Base-by-base conservation (phyloP, 2,888 invertebrate genomes). In the Mystacides longicornis region DNA sequence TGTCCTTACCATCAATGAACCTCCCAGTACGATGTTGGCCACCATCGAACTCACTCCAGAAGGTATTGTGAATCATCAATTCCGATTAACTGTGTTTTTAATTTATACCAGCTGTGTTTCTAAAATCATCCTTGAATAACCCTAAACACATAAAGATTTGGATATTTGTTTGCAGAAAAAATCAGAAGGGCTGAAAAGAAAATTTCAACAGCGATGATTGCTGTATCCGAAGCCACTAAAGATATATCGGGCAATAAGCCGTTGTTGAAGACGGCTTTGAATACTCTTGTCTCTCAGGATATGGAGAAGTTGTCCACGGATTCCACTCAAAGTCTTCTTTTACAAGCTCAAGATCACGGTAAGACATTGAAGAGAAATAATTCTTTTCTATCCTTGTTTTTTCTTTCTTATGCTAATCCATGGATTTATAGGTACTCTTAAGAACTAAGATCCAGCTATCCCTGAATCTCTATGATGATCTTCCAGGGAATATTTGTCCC, bases 311-410 rank as follows among this genome's bases (percentile, higher is more conserved):
- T 2, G 11, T 16, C 33, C 7, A 3, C n/a, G 21, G 37, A 53
- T 11, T 42, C 43, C 27, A 47, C 49, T 3, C 50, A 61, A 14
- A 31, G 58, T 7, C 65, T 77, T 51, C 60, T 77, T 5, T 64
- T 77, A 0, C 74, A 73, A 0, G 77, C 77, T 51, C 72, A 74
- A 49, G 69, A 71, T 54, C 77, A 77, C 63, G 74, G 77, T 76
- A 20, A 53, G 48, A n/a, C n/a, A n/a, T n/a, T n/a, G n/a, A n/a
- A n/a, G n/a, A n/a, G n/a, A n/a, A n/a, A n/a, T n/a, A n/a, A n/a
- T n/a, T n/a, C n/a, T n/a, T n/a, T n/a, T n/a, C n/a, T n/a, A n/a
- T n/a, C n/a, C n/a, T n/a, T n/a, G n/a, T n/a, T n/a, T n/a, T n/a
- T n/a, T n/a, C n/a, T n/a, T n/a, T n/a, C n/a, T n/a, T n/a, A n/a